A percentile compares a stretch with the other conserved stretches of the same genome.
phyloP scores from a whole-genome alignment of 2,113 vertebrate genomes.

The Aspidoscelis tigris region DNA sequence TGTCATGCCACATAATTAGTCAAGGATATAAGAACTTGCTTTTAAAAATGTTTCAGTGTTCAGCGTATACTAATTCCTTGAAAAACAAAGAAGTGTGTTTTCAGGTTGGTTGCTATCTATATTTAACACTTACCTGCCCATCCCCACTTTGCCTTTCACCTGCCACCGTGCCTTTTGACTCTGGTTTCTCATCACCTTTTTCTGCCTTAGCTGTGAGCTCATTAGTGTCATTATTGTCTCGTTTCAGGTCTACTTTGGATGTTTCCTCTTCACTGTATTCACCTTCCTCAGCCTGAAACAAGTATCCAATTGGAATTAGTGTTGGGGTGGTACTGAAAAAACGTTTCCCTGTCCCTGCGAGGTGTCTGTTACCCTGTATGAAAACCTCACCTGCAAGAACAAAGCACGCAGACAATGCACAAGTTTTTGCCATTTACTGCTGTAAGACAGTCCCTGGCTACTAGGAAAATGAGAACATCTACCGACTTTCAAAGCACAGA shows the following conservation, averaged over 20 bases:
- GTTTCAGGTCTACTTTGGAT: slow-evolving; percentile 79
- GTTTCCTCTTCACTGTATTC: slow-evolving; percentile 88
- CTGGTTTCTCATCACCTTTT: slow-evolving; percentile 77
- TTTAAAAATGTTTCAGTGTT: background rate
- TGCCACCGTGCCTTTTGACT: slow-evolving; percentile 83
- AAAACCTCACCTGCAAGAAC: background rate
- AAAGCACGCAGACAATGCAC: background rate
- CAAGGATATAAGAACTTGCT: background rate
- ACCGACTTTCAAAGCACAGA: background rate
- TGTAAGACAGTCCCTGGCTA: background rate
- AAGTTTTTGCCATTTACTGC: background rate
- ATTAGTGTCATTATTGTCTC: slow-evolving; percentile 71
- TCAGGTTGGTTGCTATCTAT: background rate
- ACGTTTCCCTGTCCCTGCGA: background rate
- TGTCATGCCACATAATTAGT: background rate
- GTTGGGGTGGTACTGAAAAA: no score
- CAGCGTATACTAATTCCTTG: background rate
- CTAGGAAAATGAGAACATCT: background rate
- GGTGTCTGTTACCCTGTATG: background rate
- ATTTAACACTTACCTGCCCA: slow-evolving; percentile 83
- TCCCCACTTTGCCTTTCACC: slow-evolving; percentile 97
- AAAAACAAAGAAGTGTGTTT: background rate
- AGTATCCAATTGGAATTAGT: slow-evolving; percentile 18
- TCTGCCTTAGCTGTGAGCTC: slow-evolving; percentile 74
- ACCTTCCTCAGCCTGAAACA: slow-evolving; percentile 81